These are phyloP conservation scores for Sebastes nivosus DNA, from an alignment of 2,797 vertebrate genomes.

Conservation along the genomic window DNA sequence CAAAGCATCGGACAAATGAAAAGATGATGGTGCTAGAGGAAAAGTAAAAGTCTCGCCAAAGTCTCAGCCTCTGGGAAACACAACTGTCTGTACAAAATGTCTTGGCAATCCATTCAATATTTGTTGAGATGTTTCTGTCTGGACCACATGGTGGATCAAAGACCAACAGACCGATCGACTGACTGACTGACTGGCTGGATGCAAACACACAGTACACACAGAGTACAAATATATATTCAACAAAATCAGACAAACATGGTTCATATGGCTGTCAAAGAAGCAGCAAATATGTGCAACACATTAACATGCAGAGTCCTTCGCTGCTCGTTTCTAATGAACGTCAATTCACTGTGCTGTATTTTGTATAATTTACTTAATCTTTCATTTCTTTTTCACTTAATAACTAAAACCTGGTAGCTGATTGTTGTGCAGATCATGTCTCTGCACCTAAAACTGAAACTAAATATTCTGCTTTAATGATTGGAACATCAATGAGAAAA, in stretches of 20 bases:
- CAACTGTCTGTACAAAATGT: too few species aligned
- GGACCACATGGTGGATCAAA: not conserved
- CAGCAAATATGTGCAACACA: not conserved
- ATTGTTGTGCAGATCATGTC: not conserved
- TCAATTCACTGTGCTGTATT: not conserved
- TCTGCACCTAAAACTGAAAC: not conserved
- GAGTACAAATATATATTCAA: not conserved
- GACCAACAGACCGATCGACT: not conserved
- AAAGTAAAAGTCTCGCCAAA: too few species aligned
- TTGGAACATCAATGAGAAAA: not conserved
- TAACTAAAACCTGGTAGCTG: not conserved
- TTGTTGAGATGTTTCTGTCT: too few species aligned
- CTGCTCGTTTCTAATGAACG: not conserved
- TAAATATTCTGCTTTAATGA: not conserved
- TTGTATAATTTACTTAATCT: not conserved
- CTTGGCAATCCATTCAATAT: too few species aligned
- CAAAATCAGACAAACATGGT: not conserved
- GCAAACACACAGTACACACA: not conserved
- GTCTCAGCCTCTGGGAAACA: too few species aligned
- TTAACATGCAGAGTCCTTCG: not conserved
- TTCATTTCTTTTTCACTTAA: not conserved
- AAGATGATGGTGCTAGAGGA: too few species aligned
- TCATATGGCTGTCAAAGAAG: not conserved
- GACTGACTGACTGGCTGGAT: too few species aligned
- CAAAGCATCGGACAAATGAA: too few species aligned